Conservation (phyloP, 2,797 vertebrate genomes). For the Dendrocincla tyrannina region DNA sequence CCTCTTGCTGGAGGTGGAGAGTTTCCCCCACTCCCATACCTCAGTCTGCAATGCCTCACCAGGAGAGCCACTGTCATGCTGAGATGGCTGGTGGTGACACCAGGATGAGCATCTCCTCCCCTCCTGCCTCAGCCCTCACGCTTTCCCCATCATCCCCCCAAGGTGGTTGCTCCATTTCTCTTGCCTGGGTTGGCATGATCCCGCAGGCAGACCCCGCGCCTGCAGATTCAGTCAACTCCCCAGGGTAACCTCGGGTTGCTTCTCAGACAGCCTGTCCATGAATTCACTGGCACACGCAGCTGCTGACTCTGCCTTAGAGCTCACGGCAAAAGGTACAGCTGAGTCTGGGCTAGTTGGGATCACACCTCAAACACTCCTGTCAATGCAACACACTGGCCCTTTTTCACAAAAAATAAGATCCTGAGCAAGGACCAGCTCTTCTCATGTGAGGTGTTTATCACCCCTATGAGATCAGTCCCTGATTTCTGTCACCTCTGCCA, state of each 20-base stretch:
- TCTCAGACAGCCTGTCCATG: neutral
- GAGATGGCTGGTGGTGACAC: neutral
- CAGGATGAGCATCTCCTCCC: neutral
- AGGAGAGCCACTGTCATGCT: neutral
- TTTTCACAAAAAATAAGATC: neutral
- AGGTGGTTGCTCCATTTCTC: neutral
- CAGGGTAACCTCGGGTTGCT: neutral
- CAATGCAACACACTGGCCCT: fast-evolving
- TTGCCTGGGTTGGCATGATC: neutral
- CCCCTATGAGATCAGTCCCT: fast-evolving
- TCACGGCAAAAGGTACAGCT: neutral
- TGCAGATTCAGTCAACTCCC: too few species aligned
- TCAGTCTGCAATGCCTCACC: fast-evolving
- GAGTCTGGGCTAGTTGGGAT: fast-evolving
- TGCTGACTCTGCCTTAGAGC: neutral
- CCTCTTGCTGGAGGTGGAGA: neutral
- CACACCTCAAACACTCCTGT: neutral
- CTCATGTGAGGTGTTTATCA: neutral
- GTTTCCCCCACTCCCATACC: neutral
- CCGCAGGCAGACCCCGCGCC: too few species aligned
- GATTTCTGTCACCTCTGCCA: neutral
- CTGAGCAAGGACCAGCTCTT: neutral
- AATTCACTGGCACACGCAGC: neutral
- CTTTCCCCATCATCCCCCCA: neutral
- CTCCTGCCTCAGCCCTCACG: neutral